Evolutionary conservation across 2,888 invertebrate species (phyloP).

Genomic region (Mimachlamys varia): DNA sequence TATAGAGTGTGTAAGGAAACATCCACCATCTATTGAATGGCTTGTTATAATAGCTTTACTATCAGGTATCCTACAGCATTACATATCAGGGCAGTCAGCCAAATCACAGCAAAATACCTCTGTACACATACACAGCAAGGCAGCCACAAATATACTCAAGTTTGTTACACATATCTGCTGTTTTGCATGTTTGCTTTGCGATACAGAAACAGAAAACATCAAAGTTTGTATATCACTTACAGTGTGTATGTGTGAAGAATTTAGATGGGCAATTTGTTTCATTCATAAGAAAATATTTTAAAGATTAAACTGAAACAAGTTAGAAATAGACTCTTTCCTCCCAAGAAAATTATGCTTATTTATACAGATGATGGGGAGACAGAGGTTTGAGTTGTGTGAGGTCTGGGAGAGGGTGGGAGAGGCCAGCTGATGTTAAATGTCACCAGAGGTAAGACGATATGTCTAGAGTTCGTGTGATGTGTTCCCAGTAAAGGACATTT

Average conservation of each 20-base stretch:
- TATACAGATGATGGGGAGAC: neutral
- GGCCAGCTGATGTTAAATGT: neutral
- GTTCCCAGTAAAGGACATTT: neutral
- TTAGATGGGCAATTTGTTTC: too few species aligned
- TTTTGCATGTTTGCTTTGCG: neutral
- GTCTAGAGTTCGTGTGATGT: neutral
- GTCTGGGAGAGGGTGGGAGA: conserved; percentile 6
- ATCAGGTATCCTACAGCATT: conserved; percentile 24
- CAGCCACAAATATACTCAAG: neutral
- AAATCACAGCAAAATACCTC: neutral
- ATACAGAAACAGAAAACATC: neutral
- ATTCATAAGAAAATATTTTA: neutral
- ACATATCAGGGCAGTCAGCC: conserved; percentile 12
- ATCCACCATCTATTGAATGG: neutral
- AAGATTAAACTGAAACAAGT: neutral
- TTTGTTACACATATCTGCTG: neutral
- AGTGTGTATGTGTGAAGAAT: neutral
- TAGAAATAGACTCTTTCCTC: neutral
- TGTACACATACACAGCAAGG: neutral
- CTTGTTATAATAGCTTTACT: neutral
- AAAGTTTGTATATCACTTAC: neutral
- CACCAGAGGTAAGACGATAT: neutral
- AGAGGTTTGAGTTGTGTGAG: neutral
- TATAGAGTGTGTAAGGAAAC: neutral
- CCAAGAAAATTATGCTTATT: neutral